Conservation (phyloP, 2,888 invertebrate species). For the Nymphalis polychloros region DNA sequence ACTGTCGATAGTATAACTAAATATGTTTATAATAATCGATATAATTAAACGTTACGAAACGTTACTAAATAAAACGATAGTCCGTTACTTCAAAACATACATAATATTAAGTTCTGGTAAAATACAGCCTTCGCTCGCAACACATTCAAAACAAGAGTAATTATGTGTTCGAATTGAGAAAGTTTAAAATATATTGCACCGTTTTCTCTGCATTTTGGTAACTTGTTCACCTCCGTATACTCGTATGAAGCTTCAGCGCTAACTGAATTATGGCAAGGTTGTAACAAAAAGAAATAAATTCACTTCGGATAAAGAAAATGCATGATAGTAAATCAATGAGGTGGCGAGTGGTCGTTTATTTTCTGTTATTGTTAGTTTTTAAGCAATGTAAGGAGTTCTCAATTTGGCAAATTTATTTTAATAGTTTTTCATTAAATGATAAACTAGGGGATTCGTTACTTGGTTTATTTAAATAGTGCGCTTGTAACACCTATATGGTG, state of each 20-base stretch:
- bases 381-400: too few relatives aligned
- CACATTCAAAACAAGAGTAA: constrained; percentile 40
- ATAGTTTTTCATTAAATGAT: too few relatives aligned
- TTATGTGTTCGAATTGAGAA: constrained; percentile 39
- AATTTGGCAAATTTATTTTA: too few relatives aligned
- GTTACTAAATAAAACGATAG: background rate
- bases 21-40: too few relatives aligned
- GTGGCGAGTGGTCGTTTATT: too few relatives aligned
- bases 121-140: constrained; percentile 36
- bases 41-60: background rate
- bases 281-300: constrained; percentile 20
- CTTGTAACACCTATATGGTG: too few relatives aligned
- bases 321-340: background rate
- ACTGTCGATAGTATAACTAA: too few relatives aligned
- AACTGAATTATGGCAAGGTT: constrained; percentile 18
- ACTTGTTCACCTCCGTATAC: constrained; percentile 17
- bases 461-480: too few relatives aligned
- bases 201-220: constrained; percentile 33
- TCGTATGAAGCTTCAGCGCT: constrained; percentile 4
- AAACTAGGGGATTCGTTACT: too few relatives aligned
- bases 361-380: too few relatives aligned
- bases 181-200: constrained; percentile 39
- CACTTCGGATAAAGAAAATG: constrained; percentile 19
- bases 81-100: constrained; percentile 10
- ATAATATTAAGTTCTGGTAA: constrained; percentile 28